Evolutionary conservation across 2,888 invertebrate species (phyloP).

Genomic region (Cyclophora albipunctata): DNA sequence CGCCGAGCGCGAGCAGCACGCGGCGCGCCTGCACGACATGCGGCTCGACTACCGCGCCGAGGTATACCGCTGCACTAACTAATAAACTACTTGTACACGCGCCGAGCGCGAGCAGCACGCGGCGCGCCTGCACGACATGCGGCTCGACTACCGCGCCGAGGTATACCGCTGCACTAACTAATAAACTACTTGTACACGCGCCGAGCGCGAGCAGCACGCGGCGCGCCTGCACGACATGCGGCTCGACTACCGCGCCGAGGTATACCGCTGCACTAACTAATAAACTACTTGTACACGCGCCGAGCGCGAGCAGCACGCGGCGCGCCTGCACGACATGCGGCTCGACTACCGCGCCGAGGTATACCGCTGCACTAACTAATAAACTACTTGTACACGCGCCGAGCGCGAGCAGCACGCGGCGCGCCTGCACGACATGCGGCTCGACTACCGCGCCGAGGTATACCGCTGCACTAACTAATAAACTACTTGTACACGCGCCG

Average conservation of each 20-base stretch:
- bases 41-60: constrained; percentile 79
- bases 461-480: not conserved
- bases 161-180: constrained; percentile 36
- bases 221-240: constrained; percentile 77
- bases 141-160: constrained; percentile 79
- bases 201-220: constrained; percentile 76
- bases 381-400: too few relatives aligned
- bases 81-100: too few relatives aligned
- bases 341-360: constrained; percentile 80
- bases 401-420: constrained; percentile 76
- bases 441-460: constrained; percentile 80
- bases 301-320: constrained; percentile 75
- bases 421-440: constrained; percentile 77
- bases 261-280: constrained; percentile 25
- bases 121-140: constrained; percentile 76
- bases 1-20: constrained; percentile 77
- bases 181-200: too few relatives aligned
- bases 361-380: constrained; percentile 4
- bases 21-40: constrained; percentile 75
- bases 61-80: constrained; percentile 40
- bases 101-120: constrained; percentile 77
- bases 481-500: too few relatives aligned
- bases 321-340: constrained; percentile 77
- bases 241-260: constrained; percentile 79
- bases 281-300: too few relatives aligned